Evolutionary conservation across 2,797 vertebrate species (phyloP).

Genomic region (Alcedo quadribrachys): DNA sequence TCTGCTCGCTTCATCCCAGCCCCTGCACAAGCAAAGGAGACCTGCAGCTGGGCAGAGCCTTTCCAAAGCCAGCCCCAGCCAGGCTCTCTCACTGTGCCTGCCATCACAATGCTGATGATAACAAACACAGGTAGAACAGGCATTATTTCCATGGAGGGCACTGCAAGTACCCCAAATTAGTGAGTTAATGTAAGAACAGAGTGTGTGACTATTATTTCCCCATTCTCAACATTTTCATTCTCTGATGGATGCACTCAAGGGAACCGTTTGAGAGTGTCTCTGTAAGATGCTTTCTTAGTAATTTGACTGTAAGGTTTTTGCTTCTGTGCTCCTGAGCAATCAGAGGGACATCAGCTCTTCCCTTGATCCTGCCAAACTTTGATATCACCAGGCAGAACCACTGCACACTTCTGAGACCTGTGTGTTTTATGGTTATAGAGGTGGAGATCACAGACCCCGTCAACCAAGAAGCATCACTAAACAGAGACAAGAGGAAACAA

Average conservation of each 20-base stretch:
- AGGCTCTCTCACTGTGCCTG: neutral
- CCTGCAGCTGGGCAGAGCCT: neutral
- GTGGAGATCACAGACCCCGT: neutral
- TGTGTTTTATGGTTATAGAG: neutral
- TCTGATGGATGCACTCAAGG: slow-evolving; percentile 27
- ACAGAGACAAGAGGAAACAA: neutral
- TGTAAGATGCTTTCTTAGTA: neutral
- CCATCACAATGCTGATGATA: neutral
- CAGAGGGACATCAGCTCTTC: neutral
- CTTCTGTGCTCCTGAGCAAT: neutral
- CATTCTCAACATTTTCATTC: neutral
- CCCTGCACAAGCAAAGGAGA: neutral
- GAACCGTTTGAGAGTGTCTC: neutral
- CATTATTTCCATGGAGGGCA: neutral
- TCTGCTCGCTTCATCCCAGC: neutral
- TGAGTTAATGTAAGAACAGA: neutral
- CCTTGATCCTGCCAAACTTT: slow-evolving; percentile 5
- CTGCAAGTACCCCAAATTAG: slow-evolving; percentile 9
- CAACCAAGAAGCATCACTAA: neutral
- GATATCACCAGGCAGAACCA: neutral
- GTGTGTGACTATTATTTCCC: neutral
- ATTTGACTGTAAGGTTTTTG: neutral
- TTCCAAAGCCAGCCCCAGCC: neutral
- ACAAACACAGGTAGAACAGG: neutral
- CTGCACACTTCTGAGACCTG: neutral